Conservation (phyloP, 30 jellyfish, hydroid and myxozoan genomes). For the Rhopilema esculentum region DNA sequence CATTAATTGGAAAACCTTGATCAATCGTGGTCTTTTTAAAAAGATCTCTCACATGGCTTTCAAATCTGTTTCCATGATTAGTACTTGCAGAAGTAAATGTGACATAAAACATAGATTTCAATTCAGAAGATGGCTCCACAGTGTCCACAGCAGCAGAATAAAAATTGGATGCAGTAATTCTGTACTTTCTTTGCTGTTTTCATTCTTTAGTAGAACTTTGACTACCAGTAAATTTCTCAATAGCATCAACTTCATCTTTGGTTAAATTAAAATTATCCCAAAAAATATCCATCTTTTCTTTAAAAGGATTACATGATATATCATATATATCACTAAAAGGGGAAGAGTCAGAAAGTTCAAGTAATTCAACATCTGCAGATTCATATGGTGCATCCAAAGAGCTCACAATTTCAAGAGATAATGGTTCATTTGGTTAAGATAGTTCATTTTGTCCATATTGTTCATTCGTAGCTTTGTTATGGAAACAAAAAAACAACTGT, state of each 20-base stretch:
- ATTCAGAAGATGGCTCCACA: constrained; percentile 36
- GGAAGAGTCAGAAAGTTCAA: neutral
- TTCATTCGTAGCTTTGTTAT: neutral
- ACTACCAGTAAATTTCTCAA: constrained; percentile 7
- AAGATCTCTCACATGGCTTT: neutral
- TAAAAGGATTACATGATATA: constrained; percentile 3
- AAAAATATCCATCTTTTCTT: constrained; percentile 19
- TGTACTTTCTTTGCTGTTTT: constrained; percentile 1
- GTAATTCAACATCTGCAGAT: neutral
- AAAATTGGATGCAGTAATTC: constrained; percentile 33
- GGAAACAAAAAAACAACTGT: constrained; percentile 2
- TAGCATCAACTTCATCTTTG: neutral
- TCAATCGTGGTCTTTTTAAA: neutral
- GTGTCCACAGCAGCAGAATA: constrained; percentile 36
- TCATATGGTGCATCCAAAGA: neutral
- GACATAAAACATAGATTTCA: constrained; percentile 17
- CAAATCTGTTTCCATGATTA: constrained; percentile 32
- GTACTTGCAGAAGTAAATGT: constrained; percentile 15
- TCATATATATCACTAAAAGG: constrained; percentile 15
- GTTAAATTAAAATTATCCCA: neutral
- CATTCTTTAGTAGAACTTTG: neutral
- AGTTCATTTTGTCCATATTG: no score
- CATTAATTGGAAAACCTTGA: no score
- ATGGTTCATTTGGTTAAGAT: neutral
- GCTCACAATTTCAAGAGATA: neutral